Evolutionary conservation across 2,113 vertebrate species (phyloP).

Genomic region (Nannobrachium achirus): DNA sequence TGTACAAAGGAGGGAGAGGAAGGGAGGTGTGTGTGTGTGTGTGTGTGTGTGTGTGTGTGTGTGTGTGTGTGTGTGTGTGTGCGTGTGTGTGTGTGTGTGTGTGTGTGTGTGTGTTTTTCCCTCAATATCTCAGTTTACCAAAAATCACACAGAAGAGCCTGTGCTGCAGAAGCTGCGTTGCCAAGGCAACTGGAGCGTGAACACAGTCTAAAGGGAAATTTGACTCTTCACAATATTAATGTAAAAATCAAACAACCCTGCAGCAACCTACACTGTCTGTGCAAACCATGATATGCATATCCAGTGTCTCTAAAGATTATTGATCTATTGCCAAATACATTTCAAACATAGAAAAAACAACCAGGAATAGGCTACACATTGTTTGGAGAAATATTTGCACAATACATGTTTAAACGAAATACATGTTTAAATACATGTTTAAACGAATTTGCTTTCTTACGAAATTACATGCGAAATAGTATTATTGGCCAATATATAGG

Average conservation of each 20-base stretch:
- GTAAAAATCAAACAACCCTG: no score
- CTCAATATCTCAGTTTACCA: constrained; percentile 61
- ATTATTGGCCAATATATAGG: neutral
- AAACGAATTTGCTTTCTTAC: neutral
- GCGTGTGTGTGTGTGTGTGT: neutral
- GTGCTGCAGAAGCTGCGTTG: constrained; percentile 90
- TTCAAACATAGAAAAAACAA: neutral
- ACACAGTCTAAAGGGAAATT: constrained; percentile 2
- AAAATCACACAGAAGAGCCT: constrained; percentile 73
- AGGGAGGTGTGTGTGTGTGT: constrained; percentile 1
- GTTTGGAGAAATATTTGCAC: no score
- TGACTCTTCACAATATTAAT: no score
- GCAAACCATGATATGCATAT: constrained; percentile 10
- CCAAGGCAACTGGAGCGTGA: constrained; percentile 88
- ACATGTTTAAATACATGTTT: neutral
- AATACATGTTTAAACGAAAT: neutral
- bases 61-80: no score
- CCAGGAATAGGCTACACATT: no score
- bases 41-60: no score
- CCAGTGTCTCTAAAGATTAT: constrained; percentile 11
- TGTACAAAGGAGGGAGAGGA: neutral
- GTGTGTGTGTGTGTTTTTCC: constrained; percentile 10
- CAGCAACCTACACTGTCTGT: neutral
- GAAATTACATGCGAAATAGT: neutral
- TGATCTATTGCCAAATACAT: constrained; percentile 1